Evolutionary conservation across 2,797 vertebrate genomes (phyloP).

Genomic region (Enteromius unitaeniatus): DNA sequence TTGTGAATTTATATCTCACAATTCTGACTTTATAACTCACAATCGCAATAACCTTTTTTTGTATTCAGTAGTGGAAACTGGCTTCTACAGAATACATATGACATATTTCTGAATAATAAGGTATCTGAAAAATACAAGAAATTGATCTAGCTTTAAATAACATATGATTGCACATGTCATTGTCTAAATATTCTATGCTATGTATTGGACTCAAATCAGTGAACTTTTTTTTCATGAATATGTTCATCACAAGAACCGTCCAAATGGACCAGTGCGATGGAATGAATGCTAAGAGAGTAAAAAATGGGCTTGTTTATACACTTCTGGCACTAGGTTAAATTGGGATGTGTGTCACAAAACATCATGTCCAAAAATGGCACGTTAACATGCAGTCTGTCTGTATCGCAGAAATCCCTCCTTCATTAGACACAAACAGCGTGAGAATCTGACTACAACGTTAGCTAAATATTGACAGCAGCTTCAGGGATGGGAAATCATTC

Average conservation of each 20-base stretch:
- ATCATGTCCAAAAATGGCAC: background rate
- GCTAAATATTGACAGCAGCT: slow-evolving; percentile 57
- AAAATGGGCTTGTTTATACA: background rate
- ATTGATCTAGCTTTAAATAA: background rate
- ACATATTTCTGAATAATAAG: background rate
- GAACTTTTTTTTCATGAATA: background rate
- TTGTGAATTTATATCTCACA: no score
- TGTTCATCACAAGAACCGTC: background rate
- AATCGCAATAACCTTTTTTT: no score
- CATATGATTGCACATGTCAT: background rate
- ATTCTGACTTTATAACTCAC: no score
- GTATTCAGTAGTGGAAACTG: no score
- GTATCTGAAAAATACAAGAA: background rate
- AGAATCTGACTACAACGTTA: slow-evolving; percentile 21
- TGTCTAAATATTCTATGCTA: background rate
- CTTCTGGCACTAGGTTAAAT: background rate
- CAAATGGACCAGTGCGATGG: background rate
- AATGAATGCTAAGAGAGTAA: background rate
- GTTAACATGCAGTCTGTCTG: background rate
- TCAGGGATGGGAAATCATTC: slow-evolving; percentile 55
- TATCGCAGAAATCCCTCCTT: background rate
- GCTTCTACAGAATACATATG: background rate
- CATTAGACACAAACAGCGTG: slow-evolving; percentile 13
- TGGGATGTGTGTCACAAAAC: background rate
- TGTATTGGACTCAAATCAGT: background rate